Conservation (phyloP, 2,888 invertebrate genomes). For the Lithophane socia region DNA sequence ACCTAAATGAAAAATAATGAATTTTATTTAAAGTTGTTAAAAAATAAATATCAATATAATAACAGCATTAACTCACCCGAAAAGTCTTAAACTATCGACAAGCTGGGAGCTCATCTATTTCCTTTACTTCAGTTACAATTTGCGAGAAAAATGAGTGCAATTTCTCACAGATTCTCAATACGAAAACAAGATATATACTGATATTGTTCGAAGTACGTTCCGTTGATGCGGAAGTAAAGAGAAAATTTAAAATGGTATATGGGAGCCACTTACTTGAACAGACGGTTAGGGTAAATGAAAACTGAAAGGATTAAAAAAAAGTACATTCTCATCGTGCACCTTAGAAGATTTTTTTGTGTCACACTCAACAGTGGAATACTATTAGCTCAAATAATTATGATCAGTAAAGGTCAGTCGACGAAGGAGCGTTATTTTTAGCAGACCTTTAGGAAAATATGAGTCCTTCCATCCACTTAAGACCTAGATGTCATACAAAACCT, state of each 20-base stretch:
- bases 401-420: not conserved
- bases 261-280: slow-evolving; percentile 4
- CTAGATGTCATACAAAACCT: not conserved
- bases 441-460: not conserved
- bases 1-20: not conserved
- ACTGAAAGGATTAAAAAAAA: not conserved
- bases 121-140: slow-evolving; percentile 50
- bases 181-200: slow-evolving; percentile 48
- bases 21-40: not conserved
- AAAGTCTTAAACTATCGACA: slow-evolving; percentile 32
- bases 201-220: slow-evolving; percentile 41
- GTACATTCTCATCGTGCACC: too few species aligned
- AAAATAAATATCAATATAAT: not conserved
- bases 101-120: slow-evolving; percentile 38
- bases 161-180: slow-evolving; percentile 60
- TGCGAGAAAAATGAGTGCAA: slow-evolving; percentile 53
- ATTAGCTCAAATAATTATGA: not conserved
- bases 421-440: not conserved
- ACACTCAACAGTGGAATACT: not conserved
- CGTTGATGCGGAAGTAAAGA: slow-evolving; percentile 27
- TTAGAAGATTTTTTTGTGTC: too few species aligned
- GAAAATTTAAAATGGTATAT: slow-evolving; percentile 39
- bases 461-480: not conserved
- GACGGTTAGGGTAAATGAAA: not conserved
- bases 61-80: not conserved